Base-by-base conservation (phyloP, 2,888 invertebrate species). In the Melinaea menophilus region DNA sequence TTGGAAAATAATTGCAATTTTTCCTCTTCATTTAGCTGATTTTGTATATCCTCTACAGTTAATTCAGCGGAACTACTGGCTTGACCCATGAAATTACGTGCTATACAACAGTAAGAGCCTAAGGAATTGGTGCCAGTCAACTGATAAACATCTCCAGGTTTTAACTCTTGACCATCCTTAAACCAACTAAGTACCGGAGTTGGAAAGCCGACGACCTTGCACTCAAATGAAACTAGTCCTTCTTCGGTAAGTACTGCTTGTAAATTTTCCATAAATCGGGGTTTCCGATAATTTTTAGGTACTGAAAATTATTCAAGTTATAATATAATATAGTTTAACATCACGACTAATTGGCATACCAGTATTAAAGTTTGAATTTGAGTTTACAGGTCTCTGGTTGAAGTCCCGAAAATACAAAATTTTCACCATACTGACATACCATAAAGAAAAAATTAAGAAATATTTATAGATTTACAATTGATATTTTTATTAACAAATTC, bases 71-170 rank as follows among this genome's bases (percentile, higher is more conserved):
- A 94, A 78, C 97, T 97, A 75, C 94, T 95, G 0, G 95, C 95
- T 82, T 96, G 95, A 0, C 97, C 97, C 97, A 97, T 97, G 77
- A 97, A 96, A 80, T 97, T 97, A 71, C 92, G 93, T 0, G 97
- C 97, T 59, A 97, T 94, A 79, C 97, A 97, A 75, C 96, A 96
- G 77, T 97, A 97, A 0, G 96, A 96, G 2, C 97, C 95, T 59
- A 97, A 86, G 0, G 97, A 97, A 81, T 97, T 97, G 2, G 96
- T 96, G 11, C 97, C 97, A 0, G 97, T 97, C 13, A 97, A 88
- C 79, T 97, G 97, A 83, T 97, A 97, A 5, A 97, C 97, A 81
- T 97, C 97, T 7, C 97, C 97, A 0, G 97, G 97, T 79, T 96
- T 96, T 54, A 98, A 86, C 79, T 97, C 97, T 79, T 97, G 95